These are phyloP conservation scores for Saccostrea glomerata DNA, from an alignment of 1,140 invertebrate genomes.

Conservation along the genomic window DNA sequence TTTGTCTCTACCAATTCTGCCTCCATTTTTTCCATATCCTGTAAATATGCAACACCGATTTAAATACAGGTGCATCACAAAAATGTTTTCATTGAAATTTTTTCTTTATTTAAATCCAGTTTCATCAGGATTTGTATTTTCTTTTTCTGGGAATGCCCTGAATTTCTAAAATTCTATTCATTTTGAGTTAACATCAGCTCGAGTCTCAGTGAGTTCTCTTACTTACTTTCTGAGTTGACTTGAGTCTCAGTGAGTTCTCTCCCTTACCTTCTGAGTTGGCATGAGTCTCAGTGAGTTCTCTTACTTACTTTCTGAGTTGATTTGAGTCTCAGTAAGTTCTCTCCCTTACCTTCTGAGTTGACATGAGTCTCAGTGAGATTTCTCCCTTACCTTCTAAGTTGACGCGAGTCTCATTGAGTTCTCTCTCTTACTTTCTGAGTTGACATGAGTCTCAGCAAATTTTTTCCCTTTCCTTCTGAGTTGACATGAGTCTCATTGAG, in stretches of 20 bases:
- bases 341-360: background rate
- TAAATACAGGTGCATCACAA: too few species aligned
- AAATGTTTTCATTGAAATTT: too few species aligned
- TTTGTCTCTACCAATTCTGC: slow-evolving; percentile 47
- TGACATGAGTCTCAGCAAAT: background rate
- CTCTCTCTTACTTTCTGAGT: background rate
- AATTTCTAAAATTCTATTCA: too few species aligned
- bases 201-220: slow-evolving; percentile 48
- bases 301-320: background rate
- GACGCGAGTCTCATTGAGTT: background rate
- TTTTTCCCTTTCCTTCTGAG: background rate
- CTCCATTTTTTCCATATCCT: slow-evolving; percentile 55
- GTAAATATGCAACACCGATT: too few species aligned
- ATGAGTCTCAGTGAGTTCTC: background rate
- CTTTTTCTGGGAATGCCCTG: too few species aligned
- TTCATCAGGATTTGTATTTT: too few species aligned
- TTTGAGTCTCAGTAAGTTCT: background rate
- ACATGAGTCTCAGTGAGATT: background rate
- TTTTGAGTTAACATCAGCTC: slow-evolving; percentile 23
- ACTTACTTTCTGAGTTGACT: background rate
- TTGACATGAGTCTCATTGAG: background rate
- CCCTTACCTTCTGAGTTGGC: background rate
- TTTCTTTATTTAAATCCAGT: too few species aligned
- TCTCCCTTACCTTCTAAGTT: background rate
- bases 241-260: background rate